Base-by-base conservation (phyloP, 1,140 invertebrate genomes). In the Phocides pigmalion region DNA sequence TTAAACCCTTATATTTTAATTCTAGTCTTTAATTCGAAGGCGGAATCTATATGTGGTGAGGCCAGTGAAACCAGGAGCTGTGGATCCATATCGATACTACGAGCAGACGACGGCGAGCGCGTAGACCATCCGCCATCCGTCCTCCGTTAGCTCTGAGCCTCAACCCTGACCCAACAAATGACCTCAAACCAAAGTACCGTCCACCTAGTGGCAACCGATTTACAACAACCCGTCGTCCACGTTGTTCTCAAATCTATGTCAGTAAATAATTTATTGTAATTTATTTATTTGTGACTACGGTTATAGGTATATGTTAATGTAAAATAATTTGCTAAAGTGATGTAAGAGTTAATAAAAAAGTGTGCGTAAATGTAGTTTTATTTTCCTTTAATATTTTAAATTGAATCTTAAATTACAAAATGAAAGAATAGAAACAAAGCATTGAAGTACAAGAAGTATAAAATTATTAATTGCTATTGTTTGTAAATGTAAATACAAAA, bases 31-130 rank as follows among this genome's bases (percentile, higher is more conserved):
- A 83, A 81, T 82, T 91, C 89, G 75, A 87, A 93, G 93, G 83
- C 92, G 93, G 67, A 93, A 92, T 83, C 88, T 93, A 25, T 94
- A 93, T 81, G 92, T 94, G 73, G 93, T 94, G 80, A 90, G 93
- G 69, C 93, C 93, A 68, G 91, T 91, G 69, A 77, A 89, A 77
- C 74, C 82, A 54, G 83, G 82, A 62, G 76, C 78, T 49, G 82
- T 90, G 69, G 93, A 94, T 77, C 93, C 93, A 64, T 93, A 93
- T 76, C 89, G 88, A 68, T 93, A 91, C 76, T 93, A 93, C 81
- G 92, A 61, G 56, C 53, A 61, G 77, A 95, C 93, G 56, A 61
- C 56, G 42, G 93, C 94, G 92, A 76, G 92, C 93, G 72, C 89
- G 94, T 84, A 95, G 94, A 93, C 89, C 37, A 44, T 6, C 61